A percentile compares a stretch with the other conserved stretches of the same genome.
These are phyloP conservation scores for Euplagia quadripunctaria DNA, from an alignment of 2,888 invertebrate genomes.

Conservation along the genomic window DNA sequence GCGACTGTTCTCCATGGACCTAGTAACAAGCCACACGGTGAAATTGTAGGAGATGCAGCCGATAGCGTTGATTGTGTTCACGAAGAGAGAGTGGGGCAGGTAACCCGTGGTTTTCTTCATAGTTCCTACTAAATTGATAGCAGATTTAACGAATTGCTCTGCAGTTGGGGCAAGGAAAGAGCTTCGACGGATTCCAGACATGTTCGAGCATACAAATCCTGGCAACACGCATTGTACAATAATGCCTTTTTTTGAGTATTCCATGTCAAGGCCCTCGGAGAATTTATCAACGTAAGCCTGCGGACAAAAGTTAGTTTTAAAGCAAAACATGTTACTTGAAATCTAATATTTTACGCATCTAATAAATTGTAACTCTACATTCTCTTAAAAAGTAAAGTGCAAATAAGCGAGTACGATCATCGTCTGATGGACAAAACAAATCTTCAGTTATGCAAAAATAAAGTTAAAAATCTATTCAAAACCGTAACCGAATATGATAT, in stretches of 20 bases:
- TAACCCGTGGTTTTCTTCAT: conserved; percentile 92
- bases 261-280: conserved; percentile 91
- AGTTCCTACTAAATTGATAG: conserved; percentile 91
- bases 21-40: conserved; percentile 88
- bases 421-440: too few relatives aligned
- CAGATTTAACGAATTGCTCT: conserved; percentile 90
- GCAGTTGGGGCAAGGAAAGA: conserved; percentile 93
- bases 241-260: conserved; percentile 91
- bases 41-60: conserved; percentile 84
- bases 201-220: conserved; percentile 96
- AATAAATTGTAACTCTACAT: neutral
- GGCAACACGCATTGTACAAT: conserved; percentile 94
- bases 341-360: neutral
- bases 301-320: conserved; percentile 37
- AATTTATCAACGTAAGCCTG: conserved; percentile 94
- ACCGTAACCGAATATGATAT: too few relatives aligned
- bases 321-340: neutral
- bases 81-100: conserved; percentile 89
- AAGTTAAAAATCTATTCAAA: too few relatives aligned
- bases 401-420: too few relatives aligned
- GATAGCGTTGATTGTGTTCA: conserved; percentile 80
- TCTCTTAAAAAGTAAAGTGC: too few relatives aligned
- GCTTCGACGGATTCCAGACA: conserved; percentile 93
- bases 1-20: conserved; percentile 90
- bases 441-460: too few relatives aligned